Evolutionary conservation across 2,888 invertebrate genomes (phyloP), one percentile per base, ranked within the genome.

Genomic region (Ashinkailepas kermadecensis): DNA sequence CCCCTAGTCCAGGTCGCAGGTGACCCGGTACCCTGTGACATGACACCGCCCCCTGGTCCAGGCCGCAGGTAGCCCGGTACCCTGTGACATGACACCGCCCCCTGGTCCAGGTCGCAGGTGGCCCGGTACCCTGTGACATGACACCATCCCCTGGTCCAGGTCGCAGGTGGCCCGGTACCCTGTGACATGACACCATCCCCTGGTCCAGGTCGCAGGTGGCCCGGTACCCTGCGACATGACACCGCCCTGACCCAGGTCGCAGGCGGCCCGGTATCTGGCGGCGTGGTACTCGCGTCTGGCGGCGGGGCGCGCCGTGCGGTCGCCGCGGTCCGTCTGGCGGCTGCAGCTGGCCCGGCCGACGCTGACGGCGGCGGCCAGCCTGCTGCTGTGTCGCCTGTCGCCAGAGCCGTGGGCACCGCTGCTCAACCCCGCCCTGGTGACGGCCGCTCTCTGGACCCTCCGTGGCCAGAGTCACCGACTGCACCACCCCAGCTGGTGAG

Each of bases 401-500:
- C 74, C 74, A 21, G 21, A 1, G 9, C 21, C 6, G 15, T 56
- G 54, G 74, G 56, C 54, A 21, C 74, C 74, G 8, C 18, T 74
- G 54, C 74, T 74, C 12, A 74, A 56, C 74, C 74, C 74, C 10
- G 54, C 10, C 10, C 18, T 74, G 21, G 11, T 74, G 74, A 12
- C 21, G 74, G 56, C 74, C 21, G 54, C 39, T 15, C 54, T 56
- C 23, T 12, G 21, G 10, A 74, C 54, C 10, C 74, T 74, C 54
- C 54, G 56, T 8, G 74, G 74, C 18, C 74, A 74, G 74, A 56
- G 74, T 21, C 74, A 74, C 74, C 74, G 74, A 21, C 74, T 74
- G 10, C 13, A 21, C 56, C 74, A 74, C 56, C 74, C 74, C 74
- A 74, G 74, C 74, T 56, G 74, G 74, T 74, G 54, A 74, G 74